These are phyloP conservation scores for Poeciliopsis infans DNA, from an alignment of 2,797 vertebrate species.

Conservation along the genomic window DNA sequence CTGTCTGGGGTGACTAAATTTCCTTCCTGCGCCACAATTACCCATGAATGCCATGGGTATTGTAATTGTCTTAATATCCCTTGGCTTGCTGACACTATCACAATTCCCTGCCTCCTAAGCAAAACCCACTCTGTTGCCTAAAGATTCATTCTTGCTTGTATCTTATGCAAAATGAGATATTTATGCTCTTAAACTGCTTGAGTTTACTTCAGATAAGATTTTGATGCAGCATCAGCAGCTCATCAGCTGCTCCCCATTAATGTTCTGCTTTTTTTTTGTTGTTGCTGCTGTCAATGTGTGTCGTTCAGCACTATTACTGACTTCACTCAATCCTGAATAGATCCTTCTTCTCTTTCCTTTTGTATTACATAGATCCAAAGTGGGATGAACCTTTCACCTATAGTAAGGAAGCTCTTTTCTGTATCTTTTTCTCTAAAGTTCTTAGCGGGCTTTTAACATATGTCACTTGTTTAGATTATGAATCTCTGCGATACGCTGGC, in stretches of 20 bases:
- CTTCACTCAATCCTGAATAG: slow-evolving; percentile 12
- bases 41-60: slow-evolving; percentile 60
- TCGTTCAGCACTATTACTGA: slow-evolving; percentile 46
- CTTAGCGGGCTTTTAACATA: slow-evolving; percentile 12
- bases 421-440: neutral
- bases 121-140: slow-evolving; percentile 57
- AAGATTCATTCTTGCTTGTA: slow-evolving; percentile 70
- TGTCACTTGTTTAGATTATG: slow-evolving; percentile 70
- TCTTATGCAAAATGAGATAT: slow-evolving; percentile 56
- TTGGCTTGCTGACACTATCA: slow-evolving; percentile 61
- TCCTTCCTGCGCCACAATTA: slow-evolving; percentile 33
- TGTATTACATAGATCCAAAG: slow-evolving; percentile 45
- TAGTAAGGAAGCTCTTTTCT: slow-evolving; percentile 63
- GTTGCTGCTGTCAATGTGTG: slow-evolving; percentile 19
- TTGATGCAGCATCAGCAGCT: slow-evolving; percentile 3
- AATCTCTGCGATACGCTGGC: slow-evolving; percentile 58
- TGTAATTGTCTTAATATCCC: slow-evolving; percentile 62
- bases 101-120: slow-evolving; percentile 63
- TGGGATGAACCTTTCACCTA: slow-evolving; percentile 69
- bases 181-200: slow-evolving; percentile 44
- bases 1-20: slow-evolving; percentile 56
- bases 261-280: slow-evolving; percentile 16
- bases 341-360: slow-evolving; percentile 31
- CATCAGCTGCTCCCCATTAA: slow-evolving; percentile 40
- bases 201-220: slow-evolving; percentile 47